A percentile compares a stretch with the other conserved stretches of the same genome.
Conservation (phyloP, 2,888 invertebrate genomes). For the Perdita meconis region DNA sequence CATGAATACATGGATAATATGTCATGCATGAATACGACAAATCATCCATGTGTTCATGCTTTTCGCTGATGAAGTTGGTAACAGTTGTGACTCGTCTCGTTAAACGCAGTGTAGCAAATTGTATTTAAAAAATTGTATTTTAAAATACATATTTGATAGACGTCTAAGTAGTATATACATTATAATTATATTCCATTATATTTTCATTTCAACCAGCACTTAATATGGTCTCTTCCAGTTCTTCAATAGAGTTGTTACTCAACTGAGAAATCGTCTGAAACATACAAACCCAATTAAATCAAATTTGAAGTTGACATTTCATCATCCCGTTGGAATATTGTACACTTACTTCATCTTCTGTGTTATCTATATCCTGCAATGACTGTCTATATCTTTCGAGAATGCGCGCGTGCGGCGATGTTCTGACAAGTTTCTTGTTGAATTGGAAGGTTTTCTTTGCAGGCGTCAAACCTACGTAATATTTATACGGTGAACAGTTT, state of each 20-base stretch:
- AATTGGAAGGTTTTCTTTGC: slow-evolving; percentile 87
- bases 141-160: slow-evolving; percentile 7
- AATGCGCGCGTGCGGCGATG: slow-evolving; percentile 90
- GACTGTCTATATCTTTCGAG: slow-evolving; percentile 86
- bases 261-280: slow-evolving; percentile 8
- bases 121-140: slow-evolving; percentile 23
- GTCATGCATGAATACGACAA: too few relatives aligned
- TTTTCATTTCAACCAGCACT: slow-evolving; percentile 16
- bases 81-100: too few relatives aligned
- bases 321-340: neutral
- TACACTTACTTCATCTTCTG: slow-evolving; percentile 38
- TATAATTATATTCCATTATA: neutral
- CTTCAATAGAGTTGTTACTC: slow-evolving; percentile 13
- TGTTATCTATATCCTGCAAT: slow-evolving; percentile 14
- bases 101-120: slow-evolving; percentile 19
- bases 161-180: slow-evolving; percentile 1
- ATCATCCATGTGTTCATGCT: too few relatives aligned
- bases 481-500: slow-evolving; percentile 37
- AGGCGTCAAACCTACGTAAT: slow-evolving; percentile 88
- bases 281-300: neutral
- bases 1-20: too few relatives aligned
- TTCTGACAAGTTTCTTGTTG: slow-evolving; percentile 87
- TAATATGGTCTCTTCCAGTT: neutral
- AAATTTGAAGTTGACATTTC: too few relatives aligned
- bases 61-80: too few relatives aligned